Conservation (phyloP, 1,140 invertebrate genomes). For the Philopotamus ludificatus region DNA sequence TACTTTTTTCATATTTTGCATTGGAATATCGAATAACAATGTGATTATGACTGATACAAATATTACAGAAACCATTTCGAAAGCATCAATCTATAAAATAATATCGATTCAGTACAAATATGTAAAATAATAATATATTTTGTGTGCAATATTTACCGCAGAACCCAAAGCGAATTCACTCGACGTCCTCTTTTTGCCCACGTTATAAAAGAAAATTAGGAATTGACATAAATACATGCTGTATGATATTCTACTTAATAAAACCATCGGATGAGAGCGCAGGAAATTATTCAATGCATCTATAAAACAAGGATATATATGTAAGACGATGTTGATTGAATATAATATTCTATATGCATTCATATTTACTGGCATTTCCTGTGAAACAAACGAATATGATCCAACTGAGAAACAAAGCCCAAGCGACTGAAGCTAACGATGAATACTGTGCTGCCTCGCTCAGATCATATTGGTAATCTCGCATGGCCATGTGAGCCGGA, state of each 20-base stretch:
- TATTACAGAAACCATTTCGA: conserved; percentile 51
- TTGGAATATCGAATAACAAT: conserved; percentile 65
- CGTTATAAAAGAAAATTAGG: conserved; percentile 63
- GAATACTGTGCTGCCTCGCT: conserved; percentile 64
- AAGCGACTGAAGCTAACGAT: conserved; percentile 63
- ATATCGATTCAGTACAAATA: too few relatives aligned
- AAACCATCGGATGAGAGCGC: conserved; percentile 62
- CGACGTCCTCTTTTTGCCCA: conserved; percentile 57
- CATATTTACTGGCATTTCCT: conserved; percentile 56
- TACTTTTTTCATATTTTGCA: conserved; percentile 66
- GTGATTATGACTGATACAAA: conserved; percentile 61
- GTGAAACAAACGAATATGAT: conserved; percentile 63
- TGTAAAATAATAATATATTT: conserved; percentile 1
- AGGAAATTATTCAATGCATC: conserved; percentile 65
- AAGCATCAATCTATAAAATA: conserved; percentile 50
- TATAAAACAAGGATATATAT: conserved; percentile 45
- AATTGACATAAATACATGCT: conserved; percentile 74
- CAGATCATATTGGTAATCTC: conserved; percentile 61
- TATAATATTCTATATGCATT: conserved; percentile 12
- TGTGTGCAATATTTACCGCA: conserved; percentile 57
- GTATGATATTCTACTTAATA: conserved; percentile 72
- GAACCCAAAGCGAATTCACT: conserved; percentile 57
- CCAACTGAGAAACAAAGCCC: conserved; percentile 64
- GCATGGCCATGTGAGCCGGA: conserved; percentile 57
- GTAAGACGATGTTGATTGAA: background rate